Percentiles rank a stretch among this genome's conserved stretches.
Conservation (phyloP, 2,113 vertebrate species). For the Salvelinus fontinalis region DNA sequence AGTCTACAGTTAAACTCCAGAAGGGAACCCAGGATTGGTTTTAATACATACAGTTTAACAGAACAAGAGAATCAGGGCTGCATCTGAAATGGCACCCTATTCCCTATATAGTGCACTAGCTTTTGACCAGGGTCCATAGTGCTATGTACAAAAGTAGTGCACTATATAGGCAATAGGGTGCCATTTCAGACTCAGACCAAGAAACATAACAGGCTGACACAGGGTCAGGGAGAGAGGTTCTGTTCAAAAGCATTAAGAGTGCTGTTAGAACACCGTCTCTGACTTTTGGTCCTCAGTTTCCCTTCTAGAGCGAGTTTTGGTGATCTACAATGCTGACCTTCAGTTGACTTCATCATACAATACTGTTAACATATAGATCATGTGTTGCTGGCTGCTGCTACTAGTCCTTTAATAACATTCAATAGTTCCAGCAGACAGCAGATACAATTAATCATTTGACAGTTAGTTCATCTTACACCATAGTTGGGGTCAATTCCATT, state of each 20-base stretch:
- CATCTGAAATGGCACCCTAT: no score
- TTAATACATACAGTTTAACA: conserved; percentile 73
- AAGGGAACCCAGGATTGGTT: conserved; percentile 53
- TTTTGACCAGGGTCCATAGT: no score
- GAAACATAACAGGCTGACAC: background rate
- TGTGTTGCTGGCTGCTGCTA: conserved; percentile 15
- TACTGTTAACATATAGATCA: conserved; percentile 31
- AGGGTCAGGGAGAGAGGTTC: conserved; percentile 28
- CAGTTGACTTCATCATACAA: conserved; percentile 34
- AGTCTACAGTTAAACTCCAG: conserved; percentile 48
- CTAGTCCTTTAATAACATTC: conserved; percentile 50
- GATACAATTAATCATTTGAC: no score
- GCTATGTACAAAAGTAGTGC: no score
- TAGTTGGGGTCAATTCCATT: no score
- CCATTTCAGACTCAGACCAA: no score
- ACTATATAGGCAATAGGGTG: no score
- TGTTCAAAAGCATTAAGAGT: conserved; percentile 38
- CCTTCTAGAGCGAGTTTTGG: conserved; percentile 21
- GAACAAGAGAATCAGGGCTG: conserved; percentile 65
- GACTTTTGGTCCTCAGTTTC: conserved; percentile 32
- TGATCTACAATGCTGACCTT: conserved; percentile 60
- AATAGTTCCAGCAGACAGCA: conserved; percentile 28
- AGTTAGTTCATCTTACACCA: background rate
- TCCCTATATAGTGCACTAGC: no score
- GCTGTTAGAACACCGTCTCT: conserved; percentile 18